These are phyloP conservation scores for Apis dorsata DNA, from an alignment of 1,140 invertebrate species.

Conservation along the genomic window DNA sequence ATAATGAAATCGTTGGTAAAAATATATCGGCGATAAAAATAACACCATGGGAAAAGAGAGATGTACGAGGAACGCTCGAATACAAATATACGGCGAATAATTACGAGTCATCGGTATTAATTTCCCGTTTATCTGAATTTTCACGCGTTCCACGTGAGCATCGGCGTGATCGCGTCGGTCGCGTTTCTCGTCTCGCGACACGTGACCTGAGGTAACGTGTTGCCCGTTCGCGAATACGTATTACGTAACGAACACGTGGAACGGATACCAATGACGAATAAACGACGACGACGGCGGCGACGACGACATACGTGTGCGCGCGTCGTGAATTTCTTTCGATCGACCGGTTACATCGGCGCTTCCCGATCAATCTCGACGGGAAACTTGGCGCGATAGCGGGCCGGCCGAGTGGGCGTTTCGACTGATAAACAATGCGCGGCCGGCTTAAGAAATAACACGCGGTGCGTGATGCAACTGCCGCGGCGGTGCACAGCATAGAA, in stretches of 20 bases:
- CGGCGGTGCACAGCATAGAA: slow-evolving; percentile 38
- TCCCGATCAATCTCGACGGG: neutral
- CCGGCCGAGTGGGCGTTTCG: slow-evolving; percentile 26
- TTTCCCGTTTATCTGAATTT: slow-evolving; percentile 43
- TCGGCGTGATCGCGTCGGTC: neutral
- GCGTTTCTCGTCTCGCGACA: slow-evolving; percentile 36
- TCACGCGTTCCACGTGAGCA: slow-evolving; percentile 50
- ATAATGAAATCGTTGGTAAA: neutral
- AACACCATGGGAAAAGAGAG: slow-evolving; percentile 1
- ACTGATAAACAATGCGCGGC: slow-evolving; percentile 46
- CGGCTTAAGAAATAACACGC: slow-evolving; percentile 57
- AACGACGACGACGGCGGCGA: neutral
- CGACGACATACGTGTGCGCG: neutral
- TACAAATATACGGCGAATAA: neutral
- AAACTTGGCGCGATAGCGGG: neutral
- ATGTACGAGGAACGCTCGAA: neutral
- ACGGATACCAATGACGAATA: neutral
- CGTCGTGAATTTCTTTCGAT: neutral
- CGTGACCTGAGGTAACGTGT: slow-evolving; percentile 60
- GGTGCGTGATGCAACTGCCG: slow-evolving; percentile 57
- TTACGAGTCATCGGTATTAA: slow-evolving; percentile 8
- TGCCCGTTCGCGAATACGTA: slow-evolving; percentile 35
- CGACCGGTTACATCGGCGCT: no score
- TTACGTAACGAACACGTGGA: slow-evolving; percentile 54
- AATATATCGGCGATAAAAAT: neutral